Base-by-base conservation (phyloP, 64 coral and sea anemone genomes). In the Dendronephthya gigantea region DNA sequence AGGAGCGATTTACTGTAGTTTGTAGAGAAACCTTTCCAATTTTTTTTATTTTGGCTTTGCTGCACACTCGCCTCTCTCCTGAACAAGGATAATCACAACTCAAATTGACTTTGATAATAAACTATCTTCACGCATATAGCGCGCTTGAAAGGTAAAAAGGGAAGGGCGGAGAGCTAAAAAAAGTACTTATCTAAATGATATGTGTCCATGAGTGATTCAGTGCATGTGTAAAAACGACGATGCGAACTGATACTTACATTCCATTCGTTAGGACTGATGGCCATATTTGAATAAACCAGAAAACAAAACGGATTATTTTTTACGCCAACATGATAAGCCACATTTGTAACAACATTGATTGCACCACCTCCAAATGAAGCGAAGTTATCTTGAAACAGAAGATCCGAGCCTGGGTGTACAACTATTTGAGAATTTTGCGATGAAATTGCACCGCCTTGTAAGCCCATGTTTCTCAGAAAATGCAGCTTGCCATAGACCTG, bases 391-490 rank as follows among this genome's bases (percentile, higher is more conserved):
- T 36, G 72, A 8, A 79, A 79, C 4, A 79, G 36, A 79, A 79
- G 25, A 2, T 79, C 32, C 8, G 72, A 28, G 10, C 36, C 30
- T 8, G 27, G 72, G 14, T 79, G 72, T 16, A 79, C 9, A 79
- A 79, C 36, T 36, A 79, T 79, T 33, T 79, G 72, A 79, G 72
- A 79, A 79, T 79, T 79, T 29, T 79, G 72, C 72, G 36, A 3
- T 36, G 36, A 39, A 19, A 79, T 29, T 35, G 72, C 72, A 79
- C 72, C 72, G 17, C 72, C 72, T 12, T 33, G 2, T 17, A 36
- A 6, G 36, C 72, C 72, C 0, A 39, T 79, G 36, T 79, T 79
- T 35, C 72, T 39, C 5, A 79, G 30, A 79, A 79, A 79, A 34
- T 79, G 30, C 10, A 79, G 36, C 15, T 39, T 79, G 36, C 72